Base-by-base conservation (phyloP, 2,113 vertebrate species). In the Orientallactaga bullata region DNA sequence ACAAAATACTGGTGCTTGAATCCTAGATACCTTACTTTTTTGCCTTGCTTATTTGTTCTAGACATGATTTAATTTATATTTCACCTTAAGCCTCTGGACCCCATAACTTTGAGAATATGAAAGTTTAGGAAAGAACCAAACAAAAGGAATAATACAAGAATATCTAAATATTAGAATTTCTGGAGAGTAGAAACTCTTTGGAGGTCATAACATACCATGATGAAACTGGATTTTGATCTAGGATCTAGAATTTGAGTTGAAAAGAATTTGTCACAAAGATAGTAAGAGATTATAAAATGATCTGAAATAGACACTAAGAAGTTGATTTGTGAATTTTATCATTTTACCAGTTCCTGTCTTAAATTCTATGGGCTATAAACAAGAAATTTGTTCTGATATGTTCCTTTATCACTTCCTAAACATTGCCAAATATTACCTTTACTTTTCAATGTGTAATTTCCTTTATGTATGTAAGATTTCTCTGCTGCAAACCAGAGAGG, bases 241-340 rank as follows among this genome's bases (percentile, higher is more conserved):
- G 61, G 20, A 60, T 85, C 10, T 73, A 91, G 55, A 3, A 65
- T 3, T 15, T 87, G 23, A 78, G 11, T 51, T 88, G 35, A 58
- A 91, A 82, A 88, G 77, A 85, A 61, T 73, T 88, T 92, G 3
- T 73, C 26, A 42, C 79, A 37, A 88, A 83, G 15, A 72, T 63
- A 72, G 66, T 17, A 82, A 0, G 61, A 42, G 24, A 93, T 23
- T 74, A 16, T 90, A 18, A 94, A 91, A 80, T 89, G 47, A 95
- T 1, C 15, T 68, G 30, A 81, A 91, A 18, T 5, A 79, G 26
- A 24, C 12, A 82, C 39, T 72, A 85, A 76, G 17, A 92, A 28
- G 2, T 37, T 83, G 12, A 74, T 89, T 74, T 84, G 12, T 68
- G 21, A 72, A 65, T 86, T 77, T 86, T 63, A 28, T 78, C 37